Conservation (phyloP, 2,888 invertebrate species). For the Lithosia quadra region DNA sequence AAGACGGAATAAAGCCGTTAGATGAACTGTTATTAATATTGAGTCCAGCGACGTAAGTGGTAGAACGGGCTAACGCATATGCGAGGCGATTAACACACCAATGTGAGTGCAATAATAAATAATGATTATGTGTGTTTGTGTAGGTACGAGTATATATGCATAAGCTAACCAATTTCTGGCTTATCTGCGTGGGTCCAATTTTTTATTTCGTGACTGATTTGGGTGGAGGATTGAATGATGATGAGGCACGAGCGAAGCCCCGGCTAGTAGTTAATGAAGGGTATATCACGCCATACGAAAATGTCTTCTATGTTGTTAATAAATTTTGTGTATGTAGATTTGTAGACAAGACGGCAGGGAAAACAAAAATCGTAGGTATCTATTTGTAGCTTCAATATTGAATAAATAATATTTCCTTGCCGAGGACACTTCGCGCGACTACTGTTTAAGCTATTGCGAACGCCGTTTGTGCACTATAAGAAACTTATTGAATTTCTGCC, state of each 20-base stretch:
- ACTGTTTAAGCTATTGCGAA: neutral
- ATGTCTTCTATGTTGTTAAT: neutral
- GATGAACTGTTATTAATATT: slow-evolving; percentile 14
- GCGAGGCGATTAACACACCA: neutral
- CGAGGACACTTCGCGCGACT: neutral
- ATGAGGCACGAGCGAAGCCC: too few relatives aligned
- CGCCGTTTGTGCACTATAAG: neutral
- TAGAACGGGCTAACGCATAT: neutral
- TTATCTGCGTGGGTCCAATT: neutral
- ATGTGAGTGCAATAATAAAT: slow-evolving; percentile 1
- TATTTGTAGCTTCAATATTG: neutral
- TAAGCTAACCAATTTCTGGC: neutral
- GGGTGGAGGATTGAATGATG: too few relatives aligned
- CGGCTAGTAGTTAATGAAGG: too few relatives aligned
- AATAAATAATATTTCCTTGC: neutral
- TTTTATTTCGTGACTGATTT: neutral
- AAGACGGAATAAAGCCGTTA: neutral
- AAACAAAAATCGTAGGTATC: too few relatives aligned
- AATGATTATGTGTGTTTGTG: neutral
- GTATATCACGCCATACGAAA: too few relatives aligned
- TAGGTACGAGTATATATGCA: neutral
- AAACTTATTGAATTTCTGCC: slow-evolving; percentile 13
- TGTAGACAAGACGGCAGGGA: too few relatives aligned
- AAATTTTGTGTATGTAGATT: neutral
- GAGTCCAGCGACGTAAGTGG: neutral